Base-by-base conservation (phyloP, 2,113 vertebrate species). In the Poicephalus gulielmi region DNA sequence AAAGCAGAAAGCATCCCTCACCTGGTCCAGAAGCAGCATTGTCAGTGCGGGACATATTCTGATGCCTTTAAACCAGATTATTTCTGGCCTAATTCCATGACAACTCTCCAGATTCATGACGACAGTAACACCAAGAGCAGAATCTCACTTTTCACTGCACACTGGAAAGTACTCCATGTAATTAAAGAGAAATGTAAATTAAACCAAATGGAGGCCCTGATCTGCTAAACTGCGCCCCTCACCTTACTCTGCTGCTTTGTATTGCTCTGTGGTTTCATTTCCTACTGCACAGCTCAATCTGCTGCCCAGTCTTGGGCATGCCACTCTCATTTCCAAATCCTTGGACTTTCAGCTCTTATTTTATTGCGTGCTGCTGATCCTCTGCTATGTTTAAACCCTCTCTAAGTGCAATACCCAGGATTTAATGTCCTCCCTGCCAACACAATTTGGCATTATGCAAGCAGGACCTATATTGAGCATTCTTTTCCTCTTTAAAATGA, bases 321-420 rank as follows among this genome's bases (percentile, higher is more conserved):
- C 13, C 85, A 75, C 18, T 90, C 85, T 83, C 50, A 86, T 88
- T 97, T 88, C 68, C 60, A 69, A 92, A 94, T 86, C 50, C 68
- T 90, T 70, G 79, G 71, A 83, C 71, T 80, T 93, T 63, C 57
- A 77, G 59, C 49, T 83, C 62, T 89, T 82, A 62, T 24, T 92
- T 95, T 76, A 66, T 44, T 77, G 46, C 50, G 22, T n/a, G n/a
- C 63, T 74, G 70, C 63, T 90, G 78, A 84, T 79, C 63, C 44
- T 86, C 44, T 70, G 79, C 68, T 90, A 49, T 46, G 83, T 70
- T 87, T 94, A 96, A 93, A 86, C 27, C 27, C 11, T 52, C 47
- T 79, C 31, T 59, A 85, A 80, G 44, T 46, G 35, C 35, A 73
- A 35, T 31, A 82, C 15, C n/a, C 74, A 92, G 43, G 84, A 94